Evolutionary conservation across 2,888 invertebrate species (phyloP), one percentile per base, ranked within the genome.

Genomic region (Sycophila texana): DNA sequence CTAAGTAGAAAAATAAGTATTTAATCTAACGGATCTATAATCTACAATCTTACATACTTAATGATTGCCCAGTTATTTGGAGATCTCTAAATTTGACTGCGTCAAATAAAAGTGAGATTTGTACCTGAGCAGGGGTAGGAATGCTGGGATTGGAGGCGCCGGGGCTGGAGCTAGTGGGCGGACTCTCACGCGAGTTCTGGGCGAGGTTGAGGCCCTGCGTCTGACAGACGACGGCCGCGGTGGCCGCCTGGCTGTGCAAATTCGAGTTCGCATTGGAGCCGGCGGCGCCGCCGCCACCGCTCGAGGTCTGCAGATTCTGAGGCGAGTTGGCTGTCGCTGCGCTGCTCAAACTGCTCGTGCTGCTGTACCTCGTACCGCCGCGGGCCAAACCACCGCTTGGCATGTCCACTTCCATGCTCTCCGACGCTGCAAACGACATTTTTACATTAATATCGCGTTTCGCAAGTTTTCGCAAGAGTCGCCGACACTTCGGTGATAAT

Each of bases 241-340:
- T 88, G 14, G 88, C 86, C 55, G 86, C 85, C 83, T 90, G 90
- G 85, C 83, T 88, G 82, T 89, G 88, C 75, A 84, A 86, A 20
- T 16, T n/a, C 63, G 39, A 12, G 26, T 30, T 67, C 30, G 80
- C 82, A 77, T 82, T 83, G 60, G 80, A 81, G 13, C 84, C 55
- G 57, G 53, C 67, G 55, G 86, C 82, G 82, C 82, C 83, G 26
- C 85, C 85, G 77, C 82, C 86, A 70, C 85, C 84, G 67, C 13
- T 39, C 7, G 26, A 30, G 65, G 75, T 81, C 68, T 89, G 90
- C 57, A 87, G 83, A 74, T 87, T 87, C 77, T 90, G 90, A 16
- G 92, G 91, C 81, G 92, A 91, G 83, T 91, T 91, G 79, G 91
- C 90, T 81, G 91, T 91, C 72, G 91, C 91, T 61, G 90, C 91